Percentiles rank a stretch among this genome's conserved stretches.
These are phyloP conservation scores for Erethizon dorsatum DNA, from an alignment of 2,797 vertebrate genomes.

Conservation along the genomic window DNA sequence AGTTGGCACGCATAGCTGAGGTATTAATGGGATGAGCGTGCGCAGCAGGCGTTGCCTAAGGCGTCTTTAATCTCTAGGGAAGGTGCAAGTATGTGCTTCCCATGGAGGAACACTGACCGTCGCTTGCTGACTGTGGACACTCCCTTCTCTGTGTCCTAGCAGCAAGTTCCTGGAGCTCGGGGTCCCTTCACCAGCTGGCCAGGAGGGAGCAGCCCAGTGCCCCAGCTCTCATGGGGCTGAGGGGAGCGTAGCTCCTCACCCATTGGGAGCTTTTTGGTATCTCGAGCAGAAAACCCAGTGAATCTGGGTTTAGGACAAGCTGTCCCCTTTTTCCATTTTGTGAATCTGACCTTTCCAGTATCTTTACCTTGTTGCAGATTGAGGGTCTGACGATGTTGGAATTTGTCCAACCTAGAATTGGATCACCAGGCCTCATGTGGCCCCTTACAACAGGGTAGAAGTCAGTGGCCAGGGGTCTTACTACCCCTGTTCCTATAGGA, in stretches of 20 bases:
- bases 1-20: accelerated
- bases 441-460: not conserved
- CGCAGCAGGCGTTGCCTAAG: accelerated
- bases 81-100: accelerated
- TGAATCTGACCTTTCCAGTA: not conserved
- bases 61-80: not conserved
- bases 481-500: not conserved
- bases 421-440: not conserved
- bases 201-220: not conserved
- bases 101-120: accelerated
- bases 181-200: accelerated
- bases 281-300: not conserved
- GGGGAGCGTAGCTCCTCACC: not conserved
- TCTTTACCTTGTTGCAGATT: not conserved
- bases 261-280: not conserved
- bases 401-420: not conserved
- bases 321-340: not conserved
- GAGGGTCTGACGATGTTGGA: not conserved
- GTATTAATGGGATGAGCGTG: accelerated
- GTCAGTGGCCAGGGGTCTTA: not conserved
- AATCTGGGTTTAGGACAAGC: not conserved
- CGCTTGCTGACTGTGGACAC: not conserved
- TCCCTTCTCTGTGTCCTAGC: not conserved
- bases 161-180: not conserved
- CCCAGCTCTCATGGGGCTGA: not conserved